Conservation (phyloP, 2,797 vertebrate genomes). For the Sciurus vulgaris region DNA sequence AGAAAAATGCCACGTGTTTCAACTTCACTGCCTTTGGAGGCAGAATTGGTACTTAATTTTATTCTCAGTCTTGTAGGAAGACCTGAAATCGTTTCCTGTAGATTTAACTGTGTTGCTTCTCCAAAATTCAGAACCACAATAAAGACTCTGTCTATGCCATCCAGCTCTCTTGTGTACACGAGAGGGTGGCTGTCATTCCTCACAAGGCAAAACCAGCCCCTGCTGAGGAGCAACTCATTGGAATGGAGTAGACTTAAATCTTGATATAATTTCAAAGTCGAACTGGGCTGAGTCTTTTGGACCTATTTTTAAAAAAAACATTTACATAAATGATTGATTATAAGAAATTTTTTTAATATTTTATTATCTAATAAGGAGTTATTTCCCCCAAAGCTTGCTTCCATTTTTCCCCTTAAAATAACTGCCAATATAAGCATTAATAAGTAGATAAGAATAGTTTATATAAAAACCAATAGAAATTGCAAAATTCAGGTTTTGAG, state of each 20-base stretch:
- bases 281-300: constrained; percentile 89
- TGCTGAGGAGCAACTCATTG: constrained; percentile 90
- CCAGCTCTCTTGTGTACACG: constrained; percentile 93
- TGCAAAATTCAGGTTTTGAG: not conserved
- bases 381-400: not conserved
- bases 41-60: constrained; percentile 90
- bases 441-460: not conserved
- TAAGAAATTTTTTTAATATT: not conserved
- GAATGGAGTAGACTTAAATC: constrained; percentile 90
- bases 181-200: constrained; percentile 89
- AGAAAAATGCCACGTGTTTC: constrained; percentile 88
- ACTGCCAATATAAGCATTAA: constrained; percentile 22
- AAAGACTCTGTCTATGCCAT: constrained; percentile 92
- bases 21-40: constrained; percentile 83
- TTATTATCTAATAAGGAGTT: constrained; percentile 20
- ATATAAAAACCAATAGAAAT: not conserved
- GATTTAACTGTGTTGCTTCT: constrained; percentile 81
- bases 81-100: constrained; percentile 87
- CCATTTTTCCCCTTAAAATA: constrained; percentile 53
- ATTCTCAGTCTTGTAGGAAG: constrained; percentile 90
- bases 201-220: constrained; percentile 96
- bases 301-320: constrained; percentile 85
- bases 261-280: constrained; percentile 92
- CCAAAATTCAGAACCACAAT: constrained; percentile 96
- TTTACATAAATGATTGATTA: constrained; percentile 60